Evolutionary conservation across 1,140 invertebrate species (phyloP).

Genomic region (Cydia pomonella): DNA sequence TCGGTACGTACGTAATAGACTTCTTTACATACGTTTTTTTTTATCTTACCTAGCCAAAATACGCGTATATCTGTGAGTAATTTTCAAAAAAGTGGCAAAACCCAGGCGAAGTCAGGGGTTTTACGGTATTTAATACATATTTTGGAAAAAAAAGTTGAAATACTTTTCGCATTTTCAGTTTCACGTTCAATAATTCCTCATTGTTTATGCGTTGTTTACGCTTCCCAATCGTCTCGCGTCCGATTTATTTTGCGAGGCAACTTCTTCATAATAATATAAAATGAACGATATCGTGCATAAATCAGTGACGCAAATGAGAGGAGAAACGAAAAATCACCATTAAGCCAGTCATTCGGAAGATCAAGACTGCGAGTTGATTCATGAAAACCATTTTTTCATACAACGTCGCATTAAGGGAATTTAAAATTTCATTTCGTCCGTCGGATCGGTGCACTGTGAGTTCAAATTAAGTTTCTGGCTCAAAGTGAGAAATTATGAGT

Average conservation of each 20-base stretch:
- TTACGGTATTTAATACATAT: too few relatives aligned
- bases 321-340: conserved; percentile 33
- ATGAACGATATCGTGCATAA: conserved; percentile 33
- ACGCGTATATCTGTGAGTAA: too few relatives aligned
- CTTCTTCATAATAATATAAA: conserved; percentile 31
- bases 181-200: background rate
- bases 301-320: conserved; percentile 30
- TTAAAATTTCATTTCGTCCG: conserved; percentile 23
- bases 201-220: conserved; percentile 10
- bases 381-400: conserved; percentile 24
- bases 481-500: background rate
- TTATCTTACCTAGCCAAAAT: too few relatives aligned
- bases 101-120: too few relatives aligned
- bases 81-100: too few relatives aligned
- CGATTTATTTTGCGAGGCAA: conserved; percentile 11
- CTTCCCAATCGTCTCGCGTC: conserved; percentile 21
- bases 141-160: background rate
- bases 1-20: too few relatives aligned
- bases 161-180: background rate
- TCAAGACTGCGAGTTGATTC: conserved; percentile 32
- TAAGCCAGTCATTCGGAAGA: conserved; percentile 28
- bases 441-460: background rate
- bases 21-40: too few relatives aligned
- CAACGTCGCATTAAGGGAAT: conserved; percentile 7
- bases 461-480: conserved; percentile 20